A percentile compares a stretch with the other conserved stretches of the same genome.
phyloP scores from a whole-genome alignment of 2,797 vertebrate genomes.

The Rhynchotus rufescens region DNA sequence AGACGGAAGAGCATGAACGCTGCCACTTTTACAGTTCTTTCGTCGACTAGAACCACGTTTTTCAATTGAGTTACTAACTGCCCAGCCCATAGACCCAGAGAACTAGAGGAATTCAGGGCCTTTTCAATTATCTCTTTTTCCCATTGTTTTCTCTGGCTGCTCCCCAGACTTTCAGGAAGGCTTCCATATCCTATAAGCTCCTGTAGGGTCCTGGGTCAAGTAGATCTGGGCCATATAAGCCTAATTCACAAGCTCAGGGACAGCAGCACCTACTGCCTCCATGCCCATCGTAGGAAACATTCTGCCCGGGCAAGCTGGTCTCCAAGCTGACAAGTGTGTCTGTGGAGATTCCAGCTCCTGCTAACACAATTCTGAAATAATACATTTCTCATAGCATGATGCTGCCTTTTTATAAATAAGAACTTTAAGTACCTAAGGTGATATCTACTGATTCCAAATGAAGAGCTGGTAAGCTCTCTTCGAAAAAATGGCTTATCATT shows the following conservation, averaged over 20 bases:
- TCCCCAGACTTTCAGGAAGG: background rate
- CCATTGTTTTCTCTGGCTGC: background rate
- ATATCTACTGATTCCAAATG: background rate
- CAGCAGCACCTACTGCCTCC: background rate
- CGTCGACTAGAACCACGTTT: background rate
- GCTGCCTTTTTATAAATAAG: background rate
- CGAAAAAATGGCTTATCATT: background rate
- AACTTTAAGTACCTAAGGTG: background rate
- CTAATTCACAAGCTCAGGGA: background rate
- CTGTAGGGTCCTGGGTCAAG: background rate
- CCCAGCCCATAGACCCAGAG: background rate
- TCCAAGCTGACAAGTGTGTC: background rate
- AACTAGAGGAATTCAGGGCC: background rate
- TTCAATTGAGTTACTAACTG: background rate
- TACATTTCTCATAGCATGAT: background rate
- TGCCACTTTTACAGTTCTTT: accelerated
- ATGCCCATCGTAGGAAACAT: background rate
- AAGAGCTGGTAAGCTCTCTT: background rate
- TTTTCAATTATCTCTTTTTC: background rate
- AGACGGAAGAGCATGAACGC: background rate
- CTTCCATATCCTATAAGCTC: background rate
- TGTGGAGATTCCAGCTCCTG: conserved; percentile 4
- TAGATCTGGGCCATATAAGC: background rate
- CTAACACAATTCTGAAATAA: background rate
- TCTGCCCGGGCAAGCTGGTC: background rate